These are phyloP conservation scores for Lamprotornis superbus DNA, from an alignment of 2,113 vertebrate genomes.

Conservation along the genomic window DNA sequence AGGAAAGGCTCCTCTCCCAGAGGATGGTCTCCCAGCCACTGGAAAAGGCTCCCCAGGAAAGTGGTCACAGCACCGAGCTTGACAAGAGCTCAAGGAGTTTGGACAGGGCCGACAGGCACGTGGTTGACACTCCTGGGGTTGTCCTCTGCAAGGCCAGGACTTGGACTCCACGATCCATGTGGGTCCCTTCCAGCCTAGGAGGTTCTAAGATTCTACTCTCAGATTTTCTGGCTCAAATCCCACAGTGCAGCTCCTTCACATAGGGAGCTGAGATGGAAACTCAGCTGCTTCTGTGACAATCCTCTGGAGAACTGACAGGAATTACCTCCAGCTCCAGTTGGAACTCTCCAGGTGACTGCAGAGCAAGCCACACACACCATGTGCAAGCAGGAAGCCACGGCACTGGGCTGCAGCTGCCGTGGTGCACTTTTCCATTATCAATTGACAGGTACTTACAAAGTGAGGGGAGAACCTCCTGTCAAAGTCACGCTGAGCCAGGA, in stretches of 20 bases:
- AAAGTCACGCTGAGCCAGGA: slow-evolving; percentile 93
- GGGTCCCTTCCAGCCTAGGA: neutral
- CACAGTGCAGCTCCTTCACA: neutral
- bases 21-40: neutral
- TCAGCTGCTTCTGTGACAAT: too few relatives aligned
- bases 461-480: slow-evolving; percentile 95
- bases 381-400: neutral
- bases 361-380: neutral
- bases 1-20: neutral
- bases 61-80: neutral
- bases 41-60: neutral
- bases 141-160: neutral
- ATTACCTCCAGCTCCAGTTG: neutral
- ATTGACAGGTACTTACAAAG: slow-evolving; percentile 78
- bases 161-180: neutral
- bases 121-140: neutral
- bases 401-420: neutral
- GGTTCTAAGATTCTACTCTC: neutral
- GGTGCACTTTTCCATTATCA: rapidly evolving
- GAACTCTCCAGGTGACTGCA: neutral
- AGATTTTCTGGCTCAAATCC: neutral
- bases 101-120: neutral
- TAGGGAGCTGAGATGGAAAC: neutral
- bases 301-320: neutral
- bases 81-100: neutral